Base-by-base conservation (phyloP, 37 sponge, comb jelly and placozoan species). In the Haliclona indistincta region DNA sequence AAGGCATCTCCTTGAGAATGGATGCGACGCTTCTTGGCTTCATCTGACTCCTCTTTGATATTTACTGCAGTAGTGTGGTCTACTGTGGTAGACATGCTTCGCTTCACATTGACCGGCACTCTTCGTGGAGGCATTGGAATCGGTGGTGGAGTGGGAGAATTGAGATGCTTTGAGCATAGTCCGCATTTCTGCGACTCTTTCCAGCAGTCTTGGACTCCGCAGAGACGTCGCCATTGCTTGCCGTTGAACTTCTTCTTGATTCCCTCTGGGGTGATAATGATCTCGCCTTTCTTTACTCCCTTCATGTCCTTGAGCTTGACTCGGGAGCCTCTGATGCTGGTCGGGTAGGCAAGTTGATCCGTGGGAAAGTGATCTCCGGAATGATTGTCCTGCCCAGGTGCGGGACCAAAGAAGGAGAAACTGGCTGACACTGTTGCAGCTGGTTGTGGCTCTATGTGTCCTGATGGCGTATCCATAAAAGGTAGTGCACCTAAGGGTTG, bases 221-320 rank as follows among this genome's bases (percentile, higher is more conserved):
- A 86, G 30, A 86, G 76, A 26, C 87, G 26, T 44, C 87, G 56
- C 87, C 87, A 86, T 49, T 86, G 87, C 76, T 86, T 86, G 4
- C 87, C 87, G 38, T 86, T 86, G 63, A 86, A 86, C 81, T 86
- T 86, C 64, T 80, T 79, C 71, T 80, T 86, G 62, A 86, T 61
- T 30, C 87, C 87, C 39, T 81, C 81, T 5, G 81, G 81, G 53
- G 81, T 79, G 22, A 80, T 67, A 42, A 79, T 75, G 75, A 86
- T 80, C 38, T 86, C 87, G 3, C 87, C 87, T 40, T 86, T 86
- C 64, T 86, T 79, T 41, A 77, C 85, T 38, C 71, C 77, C 54
- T 84, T 84, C 64, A 54, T 73, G 73, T 84, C 84, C 62, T 83
- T 83, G 28, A 83, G 76, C 45, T 83, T 83, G 33, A 83, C 63